Percentiles rank a stretch among this genome's conserved stretches.
phyloP scores from a whole-genome alignment of 1,140 invertebrate species.

The Spodoptera frugiperda region DNA sequence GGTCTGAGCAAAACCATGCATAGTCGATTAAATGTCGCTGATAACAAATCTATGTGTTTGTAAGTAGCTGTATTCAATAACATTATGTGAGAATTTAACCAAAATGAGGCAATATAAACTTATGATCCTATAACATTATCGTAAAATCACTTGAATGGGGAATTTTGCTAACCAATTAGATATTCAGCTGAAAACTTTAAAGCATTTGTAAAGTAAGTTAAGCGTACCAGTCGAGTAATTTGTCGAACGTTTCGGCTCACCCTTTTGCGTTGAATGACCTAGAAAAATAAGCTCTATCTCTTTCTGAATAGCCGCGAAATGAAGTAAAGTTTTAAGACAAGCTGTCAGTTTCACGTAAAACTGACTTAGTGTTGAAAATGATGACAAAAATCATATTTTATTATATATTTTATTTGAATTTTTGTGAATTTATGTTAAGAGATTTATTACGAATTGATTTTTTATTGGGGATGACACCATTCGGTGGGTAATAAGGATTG shows the following conservation, averaged over 20 bases:
- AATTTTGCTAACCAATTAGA: conserved; percentile 56
- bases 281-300: conserved; percentile 72
- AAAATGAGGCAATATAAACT: not conserved
- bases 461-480: too few species aligned
- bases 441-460: too few species aligned
- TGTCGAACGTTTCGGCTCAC: conserved; percentile 70
- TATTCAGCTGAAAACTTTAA: conserved; percentile 67
- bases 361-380: not conserved
- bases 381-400: conserved; percentile 18
- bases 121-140: not conserved
- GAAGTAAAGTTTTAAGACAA: conserved; percentile 75
- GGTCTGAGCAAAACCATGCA: conserved; percentile 40
- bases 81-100: not conserved
- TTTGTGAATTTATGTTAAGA: not conserved
- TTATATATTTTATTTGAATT: conserved; percentile 9
- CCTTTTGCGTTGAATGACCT: conserved; percentile 71
- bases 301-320: conserved; percentile 62
- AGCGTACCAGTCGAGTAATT: conserved; percentile 73
- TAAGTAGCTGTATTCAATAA: not conserved
- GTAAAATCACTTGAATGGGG: conserved; percentile 40
- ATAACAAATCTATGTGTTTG: conserved; percentile 30
- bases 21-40: conserved; percentile 10
- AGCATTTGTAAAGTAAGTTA: conserved; percentile 81
- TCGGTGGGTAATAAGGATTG: not conserved
- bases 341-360: conserved; percentile 59